phyloP scores from a whole-genome alignment of 2,888 invertebrate species.

The Acrobasis repandana region DNA sequence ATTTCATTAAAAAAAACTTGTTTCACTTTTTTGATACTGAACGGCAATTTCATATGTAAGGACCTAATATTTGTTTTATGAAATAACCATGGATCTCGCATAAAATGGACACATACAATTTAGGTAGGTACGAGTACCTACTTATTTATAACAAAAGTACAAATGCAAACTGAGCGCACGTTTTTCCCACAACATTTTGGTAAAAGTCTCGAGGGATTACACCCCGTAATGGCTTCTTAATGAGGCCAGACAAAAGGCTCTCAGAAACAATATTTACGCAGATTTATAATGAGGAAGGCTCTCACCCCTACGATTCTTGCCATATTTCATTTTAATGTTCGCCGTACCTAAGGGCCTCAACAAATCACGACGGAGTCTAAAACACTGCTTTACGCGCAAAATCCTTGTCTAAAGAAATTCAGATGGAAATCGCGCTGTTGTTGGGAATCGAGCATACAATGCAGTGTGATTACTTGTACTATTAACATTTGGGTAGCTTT shows the following conservation, averaged over 20 bases:
- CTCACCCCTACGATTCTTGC: slow-evolving; percentile 45
- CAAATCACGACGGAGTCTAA: slow-evolving; percentile 22
- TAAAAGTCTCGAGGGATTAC: slow-evolving; percentile 39
- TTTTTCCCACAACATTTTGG: slow-evolving; percentile 28
- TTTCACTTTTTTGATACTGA: no score
- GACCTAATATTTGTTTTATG: no score
- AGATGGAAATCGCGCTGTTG: neutral
- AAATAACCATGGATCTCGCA: no score
- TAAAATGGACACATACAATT: no score
- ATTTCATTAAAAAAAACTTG: no score
- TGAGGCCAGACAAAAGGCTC: slow-evolving; percentile 57
- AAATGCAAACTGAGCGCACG: slow-evolving; percentile 6
- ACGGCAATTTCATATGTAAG: no score
- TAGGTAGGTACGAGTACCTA: no score
- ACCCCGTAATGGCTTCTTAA: slow-evolving; percentile 66
- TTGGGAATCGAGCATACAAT: neutral
- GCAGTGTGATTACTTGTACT: neutral
- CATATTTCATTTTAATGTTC: slow-evolving; percentile 62
- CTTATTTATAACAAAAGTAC: slow-evolving; percentile 8
- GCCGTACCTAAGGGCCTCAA: slow-evolving; percentile 27
- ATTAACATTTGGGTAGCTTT: no score
- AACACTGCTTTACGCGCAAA: slow-evolving; percentile 12
- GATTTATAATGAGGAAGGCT: slow-evolving; percentile 60
- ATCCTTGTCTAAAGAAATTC: slow-evolving; percentile 17
- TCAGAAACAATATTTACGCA: slow-evolving; percentile 63